Evolutionary conservation across 2,888 invertebrate species (phyloP).

Genomic region (Lepetodrilus schrolli): DNA sequence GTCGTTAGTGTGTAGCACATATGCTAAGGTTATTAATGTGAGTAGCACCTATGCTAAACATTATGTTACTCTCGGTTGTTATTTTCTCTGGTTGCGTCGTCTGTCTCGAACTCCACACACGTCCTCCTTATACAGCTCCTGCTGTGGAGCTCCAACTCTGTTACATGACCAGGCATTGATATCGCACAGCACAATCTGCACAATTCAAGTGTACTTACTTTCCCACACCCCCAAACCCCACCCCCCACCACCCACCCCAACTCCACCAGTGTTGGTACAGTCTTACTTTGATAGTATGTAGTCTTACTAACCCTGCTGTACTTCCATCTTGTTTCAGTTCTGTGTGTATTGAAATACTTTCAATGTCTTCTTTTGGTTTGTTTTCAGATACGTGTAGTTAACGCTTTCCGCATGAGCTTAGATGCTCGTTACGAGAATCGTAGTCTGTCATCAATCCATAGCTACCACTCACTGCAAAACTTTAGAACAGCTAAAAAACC

Average conservation of each 20-base stretch:
- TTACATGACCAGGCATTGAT: conserved; percentile 22
- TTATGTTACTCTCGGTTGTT: too few relatives aligned
- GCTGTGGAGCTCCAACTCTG: too few relatives aligned
- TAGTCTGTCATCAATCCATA: conserved; percentile 73
- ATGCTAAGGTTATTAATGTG: too few relatives aligned
- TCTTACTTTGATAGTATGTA: conserved; percentile 19
- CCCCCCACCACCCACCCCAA: too few relatives aligned
- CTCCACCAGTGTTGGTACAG: too few relatives aligned
- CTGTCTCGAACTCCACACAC: too few relatives aligned
- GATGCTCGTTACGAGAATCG: conserved; percentile 89
- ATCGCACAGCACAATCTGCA: conserved; percentile 1
- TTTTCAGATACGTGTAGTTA: conserved; percentile 98
- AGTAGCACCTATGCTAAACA: too few relatives aligned
- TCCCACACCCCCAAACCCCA: background rate
- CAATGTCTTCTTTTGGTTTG: conserved; percentile 42
- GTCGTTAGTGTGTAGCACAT: too few relatives aligned
- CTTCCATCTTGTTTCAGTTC: conserved; percentile 10
- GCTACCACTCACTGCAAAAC: conserved; percentile 72
- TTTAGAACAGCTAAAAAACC: conserved; percentile 62
- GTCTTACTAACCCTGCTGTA: conserved; percentile 22
- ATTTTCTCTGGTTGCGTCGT: too few relatives aligned
- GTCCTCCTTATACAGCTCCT: too few relatives aligned
- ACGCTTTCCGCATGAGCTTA: conserved; percentile 99
- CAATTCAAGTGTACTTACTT: conserved; percentile 23
- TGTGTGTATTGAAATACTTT: conserved; percentile 29